Evolutionary conservation across 2,113 vertebrate species (phyloP).

Genomic region (Pavo muticus): DNA sequence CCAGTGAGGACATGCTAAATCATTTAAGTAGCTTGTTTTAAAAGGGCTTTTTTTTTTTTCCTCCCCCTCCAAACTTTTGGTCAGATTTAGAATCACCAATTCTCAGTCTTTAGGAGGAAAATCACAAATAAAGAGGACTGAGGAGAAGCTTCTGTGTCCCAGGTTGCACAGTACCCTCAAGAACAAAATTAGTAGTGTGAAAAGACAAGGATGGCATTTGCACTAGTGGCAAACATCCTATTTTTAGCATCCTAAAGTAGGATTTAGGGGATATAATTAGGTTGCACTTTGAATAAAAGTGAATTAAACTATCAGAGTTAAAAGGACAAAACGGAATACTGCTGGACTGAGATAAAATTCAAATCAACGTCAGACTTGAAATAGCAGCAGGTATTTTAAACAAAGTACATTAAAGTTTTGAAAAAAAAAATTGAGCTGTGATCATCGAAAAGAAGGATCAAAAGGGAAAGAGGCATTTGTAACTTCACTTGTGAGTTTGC

Average conservation of each 20-base stretch:
- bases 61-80: background rate
- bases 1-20: background rate
- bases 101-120: background rate
- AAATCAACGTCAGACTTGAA: background rate
- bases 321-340: background rate
- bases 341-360: background rate
- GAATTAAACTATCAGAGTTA: constrained; percentile 15
- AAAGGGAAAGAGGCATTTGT: background rate
- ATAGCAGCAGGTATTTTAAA: background rate
- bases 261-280: constrained; percentile 40
- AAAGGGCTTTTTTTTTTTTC: background rate
- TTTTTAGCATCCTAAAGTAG: constrained; percentile 23
- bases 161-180: background rate
- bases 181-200: background rate
- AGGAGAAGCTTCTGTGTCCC: background rate
- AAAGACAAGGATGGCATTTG: background rate
- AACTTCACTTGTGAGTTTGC: background rate
- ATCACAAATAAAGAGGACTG: background rate
- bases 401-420: background rate
- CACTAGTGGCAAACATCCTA: background rate
- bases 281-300: background rate
- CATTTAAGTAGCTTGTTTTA: background rate
- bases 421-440: background rate
- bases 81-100: background rate
- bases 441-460: background rate